Percentiles rank a stretch among this genome's conserved stretches.
Conservation (phyloP, 2,113 vertebrate species). For the Chascanopsetta lugubris region DNA sequence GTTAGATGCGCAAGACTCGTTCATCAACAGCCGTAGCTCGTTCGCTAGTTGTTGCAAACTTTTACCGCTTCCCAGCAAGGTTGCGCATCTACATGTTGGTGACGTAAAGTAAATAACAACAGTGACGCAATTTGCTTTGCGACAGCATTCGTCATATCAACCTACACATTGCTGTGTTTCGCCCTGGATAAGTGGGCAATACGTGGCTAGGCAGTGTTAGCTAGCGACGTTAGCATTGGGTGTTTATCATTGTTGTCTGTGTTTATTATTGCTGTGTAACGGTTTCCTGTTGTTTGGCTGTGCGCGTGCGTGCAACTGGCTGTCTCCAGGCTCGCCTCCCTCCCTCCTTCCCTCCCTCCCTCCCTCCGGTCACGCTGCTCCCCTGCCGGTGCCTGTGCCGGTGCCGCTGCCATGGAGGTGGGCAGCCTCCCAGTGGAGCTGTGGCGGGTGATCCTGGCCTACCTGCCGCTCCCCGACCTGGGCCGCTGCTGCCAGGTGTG, state of each 20-base stretch:
- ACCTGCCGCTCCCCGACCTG: slow-evolving; percentile 85
- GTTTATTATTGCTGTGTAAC: slow-evolving; percentile 12
- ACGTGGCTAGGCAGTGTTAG: neutral
- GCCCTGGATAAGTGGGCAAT: too few relatives aligned
- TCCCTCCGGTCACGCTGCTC: slow-evolving; percentile 7
- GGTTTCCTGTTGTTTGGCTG: slow-evolving; percentile 16
- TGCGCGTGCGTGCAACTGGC: slow-evolving; percentile 6
- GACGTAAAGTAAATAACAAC: neutral
- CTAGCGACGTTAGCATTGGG: too few relatives aligned
- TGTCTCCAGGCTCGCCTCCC: slow-evolving; percentile 53
- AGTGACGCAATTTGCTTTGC: too few relatives aligned
- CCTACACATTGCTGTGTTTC: neutral
- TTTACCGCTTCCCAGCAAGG: neutral
- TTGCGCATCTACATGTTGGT: too few relatives aligned
- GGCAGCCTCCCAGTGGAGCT: slow-evolving; percentile 83
- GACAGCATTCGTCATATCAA: too few relatives aligned
- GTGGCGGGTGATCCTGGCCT: slow-evolving; percentile 88
- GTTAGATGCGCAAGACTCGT: neutral
- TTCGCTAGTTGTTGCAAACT: slow-evolving; percentile 28
- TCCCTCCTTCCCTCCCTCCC: too few relatives aligned
- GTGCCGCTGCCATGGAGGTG: slow-evolving; percentile 82
- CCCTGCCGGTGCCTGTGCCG: slow-evolving; percentile 32
- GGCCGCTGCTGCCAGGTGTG: slow-evolving; percentile 90
- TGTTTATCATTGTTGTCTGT: neutral
- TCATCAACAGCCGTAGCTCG: neutral